Base-by-base conservation (phyloP, 1,140 invertebrate genomes). In the Ceratoteleas bidentatus region DNA sequence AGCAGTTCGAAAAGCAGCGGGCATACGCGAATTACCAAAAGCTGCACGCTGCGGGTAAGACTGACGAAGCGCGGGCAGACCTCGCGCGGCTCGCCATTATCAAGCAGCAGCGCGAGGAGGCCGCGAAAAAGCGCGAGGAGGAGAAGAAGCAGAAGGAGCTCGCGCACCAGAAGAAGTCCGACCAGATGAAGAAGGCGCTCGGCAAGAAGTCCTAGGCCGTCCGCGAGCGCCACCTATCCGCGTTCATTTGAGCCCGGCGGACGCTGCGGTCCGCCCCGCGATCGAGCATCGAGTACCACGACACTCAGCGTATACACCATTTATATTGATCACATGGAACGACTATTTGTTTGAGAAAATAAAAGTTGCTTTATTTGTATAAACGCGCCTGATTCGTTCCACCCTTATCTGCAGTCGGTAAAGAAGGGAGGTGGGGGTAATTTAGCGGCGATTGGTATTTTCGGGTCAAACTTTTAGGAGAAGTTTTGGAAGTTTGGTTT, bases 41-140 rank as follows among this genome's bases (percentile, higher is more conserved):
- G 87, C 90, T 98, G 15, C 98, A 99, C 86, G 96, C 97, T 0
- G 96, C 96, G 68, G 98, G 98, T 57, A 98, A 98, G 91, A 99
- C 98, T 0, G 98, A 98, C 47, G 96, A 99, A 89, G 98, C 98
- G 0, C 93, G 97, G 73, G 97, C 97, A 0, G 98, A 99, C 92
- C 91, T 99, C 40, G 98, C 98, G 6, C 91, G 98, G 65, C 92
- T 97, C 85, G 97, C 97, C 0, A 95, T 98, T 79, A 97, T 99
- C 80, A 95, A 96, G 62, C 97, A 99, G 89, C 97, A 99, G 89
- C 92, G 98, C 34, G 98, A 98, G 88, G 98, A 99, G 85, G 98
- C 97, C 3, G 97, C 97, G 4, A 96, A 96, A 85, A 95, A 96
- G 87, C 93, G 97, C 53, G 98, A 98, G 85, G 94, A 94, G 8